phyloP scores from a whole-genome alignment of 2,888 invertebrate genomes.

The Chromoteleia sp. region DNA sequence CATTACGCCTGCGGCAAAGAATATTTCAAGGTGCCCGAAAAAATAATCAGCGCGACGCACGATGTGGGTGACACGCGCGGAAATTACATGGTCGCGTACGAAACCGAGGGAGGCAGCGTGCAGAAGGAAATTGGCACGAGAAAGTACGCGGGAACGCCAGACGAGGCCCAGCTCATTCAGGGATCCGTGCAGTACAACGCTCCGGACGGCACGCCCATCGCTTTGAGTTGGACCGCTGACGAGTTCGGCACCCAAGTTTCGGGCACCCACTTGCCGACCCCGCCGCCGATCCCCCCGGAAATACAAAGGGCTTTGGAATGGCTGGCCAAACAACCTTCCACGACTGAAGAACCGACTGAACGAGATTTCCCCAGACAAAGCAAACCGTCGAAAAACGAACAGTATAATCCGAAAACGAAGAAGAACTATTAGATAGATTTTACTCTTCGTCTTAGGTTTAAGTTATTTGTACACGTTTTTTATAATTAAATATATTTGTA shows the following conservation, averaged over 20 bases:
- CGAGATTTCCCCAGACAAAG: constrained; percentile 44
- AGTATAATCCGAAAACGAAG: constrained; percentile 51
- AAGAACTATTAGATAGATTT: constrained; percentile 46
- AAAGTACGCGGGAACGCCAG: constrained; percentile 82
- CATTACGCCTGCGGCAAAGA: constrained; percentile 73
- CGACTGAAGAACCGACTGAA: constrained; percentile 80
- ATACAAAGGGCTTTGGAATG: constrained; percentile 82
- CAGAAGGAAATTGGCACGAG: constrained; percentile 80
- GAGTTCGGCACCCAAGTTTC: constrained; percentile 82
- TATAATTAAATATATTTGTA: constrained; percentile 3
- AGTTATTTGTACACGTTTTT: neutral
- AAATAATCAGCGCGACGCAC: constrained; percentile 78
- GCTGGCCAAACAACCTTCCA: constrained; percentile 83
- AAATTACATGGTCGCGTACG: constrained; percentile 81
- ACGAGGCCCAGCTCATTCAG: constrained; percentile 82
- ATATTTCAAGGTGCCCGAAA: constrained; percentile 82
- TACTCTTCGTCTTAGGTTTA: neutral
- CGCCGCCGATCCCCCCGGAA: constrained; percentile 82
- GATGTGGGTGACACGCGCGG: constrained; percentile 81
- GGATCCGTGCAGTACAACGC: constrained; percentile 84
- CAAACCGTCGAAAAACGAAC: constrained; percentile 38
- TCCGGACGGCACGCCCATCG: constrained; percentile 83
- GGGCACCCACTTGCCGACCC: constrained; percentile 82
- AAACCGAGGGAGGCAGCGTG: constrained; percentile 83
- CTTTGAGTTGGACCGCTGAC: constrained; percentile 83